A percentile compares a stretch with the other conserved stretches of the same genome.
These are phyloP conservation scores for Drosophila maculinotata DNA, from an alignment of 2,888 invertebrate genomes.

Conservation along the genomic window DNA sequence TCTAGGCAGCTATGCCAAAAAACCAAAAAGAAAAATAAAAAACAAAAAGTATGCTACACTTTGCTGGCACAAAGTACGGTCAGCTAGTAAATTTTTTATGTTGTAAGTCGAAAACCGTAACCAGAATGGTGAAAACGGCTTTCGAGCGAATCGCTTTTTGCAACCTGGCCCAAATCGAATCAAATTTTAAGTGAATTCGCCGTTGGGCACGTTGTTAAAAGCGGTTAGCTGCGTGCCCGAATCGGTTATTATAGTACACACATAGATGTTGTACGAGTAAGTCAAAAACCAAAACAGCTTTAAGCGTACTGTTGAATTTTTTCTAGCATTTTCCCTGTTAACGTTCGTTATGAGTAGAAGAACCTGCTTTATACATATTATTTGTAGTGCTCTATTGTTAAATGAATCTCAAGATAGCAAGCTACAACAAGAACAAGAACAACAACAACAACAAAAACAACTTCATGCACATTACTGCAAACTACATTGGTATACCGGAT, in stretches of 20 bases:
- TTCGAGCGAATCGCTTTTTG: slow-evolving; percentile 25
- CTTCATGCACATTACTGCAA: slow-evolving; percentile 12
- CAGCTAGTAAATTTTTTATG: slow-evolving; percentile 55
- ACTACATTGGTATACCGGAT: slow-evolving; percentile 56
- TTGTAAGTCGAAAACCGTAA: slow-evolving; percentile 42
- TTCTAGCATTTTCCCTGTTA: slow-evolving; percentile 68
- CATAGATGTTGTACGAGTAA: slow-evolving; percentile 39
- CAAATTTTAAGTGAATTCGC: slow-evolving; percentile 8
- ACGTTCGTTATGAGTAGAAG: slow-evolving; percentile 69
- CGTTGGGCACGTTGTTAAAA: slow-evolving; percentile 16
- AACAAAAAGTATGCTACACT: slow-evolving; percentile 35
- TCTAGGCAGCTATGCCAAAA: slow-evolving; percentile 48
- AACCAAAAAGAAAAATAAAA: background rate
- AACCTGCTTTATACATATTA: slow-evolving; percentile 48
- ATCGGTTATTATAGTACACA: slow-evolving; percentile 37
- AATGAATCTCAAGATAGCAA: slow-evolving; percentile 35
- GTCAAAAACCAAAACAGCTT: slow-evolving; percentile 58
- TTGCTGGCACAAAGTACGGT: slow-evolving; percentile 53
- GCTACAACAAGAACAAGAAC: slow-evolving; percentile 19
- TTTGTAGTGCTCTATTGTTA: slow-evolving; percentile 64
- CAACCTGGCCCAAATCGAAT: slow-evolving; percentile 6
- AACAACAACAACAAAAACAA: slow-evolving; percentile 42
- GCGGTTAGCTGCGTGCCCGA: slow-evolving; percentile 6
- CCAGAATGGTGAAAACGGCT: slow-evolving; percentile 11
- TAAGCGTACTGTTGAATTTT: slow-evolving; percentile 75